Evolutionary conservation across 2,797 vertebrate species (phyloP).

Genomic region (Gambusia yucatana): DNA sequence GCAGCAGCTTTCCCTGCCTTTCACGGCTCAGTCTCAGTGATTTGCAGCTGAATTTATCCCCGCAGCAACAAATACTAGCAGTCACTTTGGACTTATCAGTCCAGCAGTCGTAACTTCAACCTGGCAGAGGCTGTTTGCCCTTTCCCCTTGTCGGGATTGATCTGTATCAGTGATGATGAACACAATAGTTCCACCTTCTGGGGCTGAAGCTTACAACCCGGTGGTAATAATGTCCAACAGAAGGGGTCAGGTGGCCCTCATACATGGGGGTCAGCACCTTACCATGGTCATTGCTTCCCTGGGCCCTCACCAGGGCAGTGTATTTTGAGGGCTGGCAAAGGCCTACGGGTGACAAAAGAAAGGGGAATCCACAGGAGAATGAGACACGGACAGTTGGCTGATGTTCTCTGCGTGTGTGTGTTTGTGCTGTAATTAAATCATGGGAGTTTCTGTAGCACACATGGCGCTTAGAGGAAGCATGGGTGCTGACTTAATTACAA

Average conservation of each 20-base stretch:
- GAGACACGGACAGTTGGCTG: slow-evolving; percentile 38
- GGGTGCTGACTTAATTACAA: slow-evolving; percentile 65
- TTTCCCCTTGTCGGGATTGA: slow-evolving; percentile 43
- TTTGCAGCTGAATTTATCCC: slow-evolving; percentile 38
- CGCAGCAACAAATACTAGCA: slow-evolving; percentile 48
- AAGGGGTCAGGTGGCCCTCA: slow-evolving; percentile 39
- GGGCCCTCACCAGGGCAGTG: slow-evolving; percentile 29
- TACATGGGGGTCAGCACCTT: slow-evolving; percentile 51
- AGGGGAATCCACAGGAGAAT: slow-evolving; percentile 33
- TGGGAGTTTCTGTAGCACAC: slow-evolving; percentile 48
- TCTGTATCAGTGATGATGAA: slow-evolving; percentile 58
- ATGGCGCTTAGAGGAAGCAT: slow-evolving; percentile 26
- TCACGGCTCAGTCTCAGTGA: slow-evolving; percentile 34
- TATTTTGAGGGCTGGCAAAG: slow-evolving; percentile 43
- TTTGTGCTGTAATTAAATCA: slow-evolving; percentile 67
- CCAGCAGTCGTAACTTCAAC: slow-evolving; percentile 36
- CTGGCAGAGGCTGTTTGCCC: slow-evolving; percentile 29
- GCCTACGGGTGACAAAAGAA: slow-evolving; percentile 47
- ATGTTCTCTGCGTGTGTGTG: slow-evolving; percentile 20
- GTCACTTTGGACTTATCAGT: slow-evolving; percentile 53
- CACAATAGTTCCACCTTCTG: slow-evolving; percentile 44
- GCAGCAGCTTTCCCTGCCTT: slow-evolving; percentile 61
- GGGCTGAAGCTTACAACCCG: slow-evolving; percentile 41
- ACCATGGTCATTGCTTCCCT: slow-evolving; percentile 25
- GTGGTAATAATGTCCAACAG: slow-evolving; percentile 51